Conservation (phyloP, 2,888 invertebrate species). For the Mechanitis mazaeus region DNA sequence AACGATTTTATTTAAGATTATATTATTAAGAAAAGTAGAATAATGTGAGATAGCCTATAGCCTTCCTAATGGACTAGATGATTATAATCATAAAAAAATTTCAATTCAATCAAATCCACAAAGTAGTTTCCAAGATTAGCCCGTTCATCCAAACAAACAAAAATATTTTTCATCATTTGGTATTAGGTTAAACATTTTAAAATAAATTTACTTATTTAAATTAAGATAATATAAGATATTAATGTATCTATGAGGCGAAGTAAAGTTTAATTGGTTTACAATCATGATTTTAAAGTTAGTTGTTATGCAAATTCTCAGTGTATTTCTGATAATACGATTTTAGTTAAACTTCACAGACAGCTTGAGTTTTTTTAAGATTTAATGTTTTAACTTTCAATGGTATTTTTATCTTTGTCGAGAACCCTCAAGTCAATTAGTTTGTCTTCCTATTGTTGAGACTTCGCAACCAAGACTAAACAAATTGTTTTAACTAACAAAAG, state of each 20-base stretch:
- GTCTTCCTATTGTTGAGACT: slow-evolving; percentile 16
- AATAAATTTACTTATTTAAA: no score
- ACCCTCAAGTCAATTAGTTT: slow-evolving; percentile 27
- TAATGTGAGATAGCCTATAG: no score
- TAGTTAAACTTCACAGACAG: slow-evolving; percentile 56
- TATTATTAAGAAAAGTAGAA: no score
- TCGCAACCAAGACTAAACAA: slow-evolving; percentile 8
- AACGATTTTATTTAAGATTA: no score
- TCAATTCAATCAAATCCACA: no score
- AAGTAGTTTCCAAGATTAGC: no score
- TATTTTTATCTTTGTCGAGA: slow-evolving; percentile 40
- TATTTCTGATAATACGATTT: slow-evolving; percentile 64
- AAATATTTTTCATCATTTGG: no score
- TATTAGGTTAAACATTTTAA: no score
- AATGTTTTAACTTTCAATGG: slow-evolving; percentile 41
- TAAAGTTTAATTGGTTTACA: slow-evolving; percentile 60
- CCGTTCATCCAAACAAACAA: no score
- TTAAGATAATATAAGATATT: no score
- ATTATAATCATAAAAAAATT: no score
- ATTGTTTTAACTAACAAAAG: slow-evolving; percentile 26
- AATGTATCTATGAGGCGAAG: slow-evolving; percentile 19
- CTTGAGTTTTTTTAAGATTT: slow-evolving; percentile 45
- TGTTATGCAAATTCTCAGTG: slow-evolving; percentile 57
- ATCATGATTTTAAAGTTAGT: slow-evolving; percentile 60
- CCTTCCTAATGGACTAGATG: no score